These are phyloP conservation scores for Oncorhynchus kisutch DNA, from an alignment of 2,113 vertebrate species.

Conservation along the genomic window DNA sequence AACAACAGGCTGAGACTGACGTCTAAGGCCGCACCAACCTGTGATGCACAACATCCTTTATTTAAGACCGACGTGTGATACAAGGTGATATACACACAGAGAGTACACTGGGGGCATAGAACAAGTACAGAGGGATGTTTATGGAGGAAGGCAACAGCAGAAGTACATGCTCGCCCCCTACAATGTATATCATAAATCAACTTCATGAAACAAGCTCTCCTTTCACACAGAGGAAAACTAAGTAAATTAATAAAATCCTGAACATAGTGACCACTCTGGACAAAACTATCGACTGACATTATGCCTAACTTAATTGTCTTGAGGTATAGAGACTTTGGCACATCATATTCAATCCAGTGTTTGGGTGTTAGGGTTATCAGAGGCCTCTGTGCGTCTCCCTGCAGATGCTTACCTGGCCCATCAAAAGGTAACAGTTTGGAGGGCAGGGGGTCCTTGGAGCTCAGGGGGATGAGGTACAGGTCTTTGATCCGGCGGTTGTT, in stretches of 20 bases:
- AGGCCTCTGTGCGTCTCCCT: conserved; percentile 32
- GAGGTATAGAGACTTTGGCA: neutral
- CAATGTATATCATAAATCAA: conserved; percentile 35
- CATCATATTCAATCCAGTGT: neutral
- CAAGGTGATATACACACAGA: conserved; percentile 54
- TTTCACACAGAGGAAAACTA: conserved; percentile 27
- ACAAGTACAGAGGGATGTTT: conserved; percentile 29
- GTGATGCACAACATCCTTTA: conserved; percentile 65
- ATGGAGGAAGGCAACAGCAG: conserved; percentile 11
- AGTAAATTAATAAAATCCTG: neutral
- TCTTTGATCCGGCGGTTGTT: conserved; percentile 97
- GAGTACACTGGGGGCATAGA: conserved; percentile 21
- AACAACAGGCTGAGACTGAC: conserved; percentile 62
- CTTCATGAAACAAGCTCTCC: conserved; percentile 51
- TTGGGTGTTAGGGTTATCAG: neutral
- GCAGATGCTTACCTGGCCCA: conserved; percentile 93
- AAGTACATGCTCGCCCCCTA: conserved; percentile 47
- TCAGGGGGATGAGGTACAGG: conserved; percentile 96
- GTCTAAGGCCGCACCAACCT: conserved; percentile 58
- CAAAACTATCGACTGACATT: neutral
- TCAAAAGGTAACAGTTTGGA: conserved; percentile 97
- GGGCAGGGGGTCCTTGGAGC: conserved; percentile 92
- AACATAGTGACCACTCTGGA: conserved; percentile 36
- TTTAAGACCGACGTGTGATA: conserved; percentile 55
- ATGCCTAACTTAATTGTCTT: neutral